Base-by-base conservation (phyloP, 2,113 vertebrate species). In the Peromyscus californicus region DNA sequence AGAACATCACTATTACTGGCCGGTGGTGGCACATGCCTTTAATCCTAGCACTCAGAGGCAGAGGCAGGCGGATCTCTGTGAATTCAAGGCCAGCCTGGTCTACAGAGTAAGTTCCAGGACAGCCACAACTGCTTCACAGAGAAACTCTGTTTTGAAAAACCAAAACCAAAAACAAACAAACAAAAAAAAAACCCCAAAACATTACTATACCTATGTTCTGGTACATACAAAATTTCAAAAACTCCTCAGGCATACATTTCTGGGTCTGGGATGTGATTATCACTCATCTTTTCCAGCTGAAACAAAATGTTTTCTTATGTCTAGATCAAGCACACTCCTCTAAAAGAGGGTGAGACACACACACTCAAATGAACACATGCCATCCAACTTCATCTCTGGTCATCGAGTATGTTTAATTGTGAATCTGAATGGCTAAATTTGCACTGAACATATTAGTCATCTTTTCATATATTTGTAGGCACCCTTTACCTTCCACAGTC, bases 241-340 rank as follows among this genome's bases (percentile, higher is more conserved):
- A 16, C 0, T 26, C 11, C 61, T 9, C 42, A 2, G 36, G 22
- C 36, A 6, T 16, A 78, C 0, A 7, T 11, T 48, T n/a, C 12
- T 5, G 15, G 19, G 31, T 7, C 86, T 57, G 86, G 5, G 48
- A 17, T 48, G 15, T 89, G 31, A n/a, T 19, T 15, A 5, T 10
- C 22, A 16, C 51, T 57, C 51, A 12, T 88, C 78, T 76, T 39
- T 57, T 61, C 76, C 54, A 59, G 22, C 31, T 33, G 39, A 65
- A 12, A 19, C 54, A 57, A 48, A 48, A 48, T 83, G 54, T 83
- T n/a, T 83, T 22, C 54, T 61, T 21, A 61, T 39, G 21, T 36
- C 54, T 61, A 83, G 11, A 83, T 26, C 80, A 54, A 8, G 11
- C 36, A 63, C 67, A 65, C n/a, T 82, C n/a, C 19, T 6, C 9